phyloP scores from a whole-genome alignment of 2,113 vertebrate species.

The Cygnus atratus region DNA sequence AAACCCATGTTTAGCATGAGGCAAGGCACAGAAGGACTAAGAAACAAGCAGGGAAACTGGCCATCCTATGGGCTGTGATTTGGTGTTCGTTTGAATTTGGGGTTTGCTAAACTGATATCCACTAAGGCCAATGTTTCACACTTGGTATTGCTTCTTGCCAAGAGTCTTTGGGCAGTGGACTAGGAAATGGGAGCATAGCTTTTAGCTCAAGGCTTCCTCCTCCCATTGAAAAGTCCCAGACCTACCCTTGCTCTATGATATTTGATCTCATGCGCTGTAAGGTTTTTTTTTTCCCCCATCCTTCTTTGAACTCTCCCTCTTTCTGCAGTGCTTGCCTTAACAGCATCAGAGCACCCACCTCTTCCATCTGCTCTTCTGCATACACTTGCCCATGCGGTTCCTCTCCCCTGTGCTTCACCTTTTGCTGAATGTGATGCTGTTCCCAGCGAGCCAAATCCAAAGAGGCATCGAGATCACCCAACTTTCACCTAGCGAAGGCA shows the following conservation, averaged over 20 bases:
- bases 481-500: neutral
- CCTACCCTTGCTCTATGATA: neutral
- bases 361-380: neutral
- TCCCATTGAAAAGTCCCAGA: neutral
- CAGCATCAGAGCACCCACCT: neutral
- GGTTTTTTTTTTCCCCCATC: neutral
- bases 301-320: neutral
- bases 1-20: neutral
- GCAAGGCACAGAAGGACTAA: neutral
- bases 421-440: neutral
- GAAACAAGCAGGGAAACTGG: neutral
- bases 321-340: neutral
- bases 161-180: neutral
- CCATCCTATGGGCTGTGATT: neutral
- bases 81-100: neutral
- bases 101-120: neutral
- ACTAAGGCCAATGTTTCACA: neutral
- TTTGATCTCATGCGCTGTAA: neutral
- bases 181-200: neutral
- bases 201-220: neutral
- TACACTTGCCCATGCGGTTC: neutral
- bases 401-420: neutral
- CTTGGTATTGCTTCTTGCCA: neutral
- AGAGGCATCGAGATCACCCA: fast-evolving
- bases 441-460: neutral